These are phyloP conservation scores for Drosophila novamexicana DNA, from an alignment of 1,140 invertebrate genomes.

Conservation along the genomic window DNA sequence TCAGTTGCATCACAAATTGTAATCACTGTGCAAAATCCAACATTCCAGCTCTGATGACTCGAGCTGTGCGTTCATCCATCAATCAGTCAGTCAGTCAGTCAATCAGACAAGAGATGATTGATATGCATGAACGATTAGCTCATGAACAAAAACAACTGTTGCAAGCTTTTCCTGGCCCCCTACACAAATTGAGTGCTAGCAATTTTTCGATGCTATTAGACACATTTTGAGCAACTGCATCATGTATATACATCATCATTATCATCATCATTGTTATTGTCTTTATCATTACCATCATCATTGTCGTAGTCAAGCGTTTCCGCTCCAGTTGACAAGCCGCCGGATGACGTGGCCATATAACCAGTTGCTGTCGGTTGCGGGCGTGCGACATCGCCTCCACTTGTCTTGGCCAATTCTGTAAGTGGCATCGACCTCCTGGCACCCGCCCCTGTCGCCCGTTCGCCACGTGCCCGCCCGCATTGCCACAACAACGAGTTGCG, in stretches of 20 bases:
- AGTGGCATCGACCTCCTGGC: slow-evolving; percentile 17
- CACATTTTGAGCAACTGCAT: slow-evolving; percentile 34
- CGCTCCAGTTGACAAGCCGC: slow-evolving; percentile 65
- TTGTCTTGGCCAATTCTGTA: slow-evolving; percentile 42
- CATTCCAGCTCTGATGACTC: background rate
- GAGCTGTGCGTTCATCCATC: background rate
- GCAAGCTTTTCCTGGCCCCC: background rate
- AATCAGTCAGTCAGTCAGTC: background rate
- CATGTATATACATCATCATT: slow-evolving; percentile 33
- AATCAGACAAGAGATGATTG: background rate
- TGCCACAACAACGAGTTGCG: background rate
- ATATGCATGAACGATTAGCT: background rate
- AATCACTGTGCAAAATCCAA: background rate
- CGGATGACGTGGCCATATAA: slow-evolving; percentile 14
- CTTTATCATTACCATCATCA: background rate
- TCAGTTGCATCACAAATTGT: background rate
- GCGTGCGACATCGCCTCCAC: slow-evolving; percentile 41
- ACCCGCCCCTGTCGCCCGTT: background rate
- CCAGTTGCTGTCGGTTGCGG: slow-evolving; percentile 35
- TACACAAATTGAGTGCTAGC: slow-evolving; percentile 38
- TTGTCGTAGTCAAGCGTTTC: slow-evolving; percentile 42
- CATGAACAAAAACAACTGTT: no score
- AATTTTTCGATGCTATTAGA: slow-evolving; percentile 72
- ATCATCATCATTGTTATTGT: background rate
- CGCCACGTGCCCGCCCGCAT: background rate